phyloP scores from a whole-genome alignment of 2,113 vertebrate genomes.

The Circaetus cinerascens region DNA sequence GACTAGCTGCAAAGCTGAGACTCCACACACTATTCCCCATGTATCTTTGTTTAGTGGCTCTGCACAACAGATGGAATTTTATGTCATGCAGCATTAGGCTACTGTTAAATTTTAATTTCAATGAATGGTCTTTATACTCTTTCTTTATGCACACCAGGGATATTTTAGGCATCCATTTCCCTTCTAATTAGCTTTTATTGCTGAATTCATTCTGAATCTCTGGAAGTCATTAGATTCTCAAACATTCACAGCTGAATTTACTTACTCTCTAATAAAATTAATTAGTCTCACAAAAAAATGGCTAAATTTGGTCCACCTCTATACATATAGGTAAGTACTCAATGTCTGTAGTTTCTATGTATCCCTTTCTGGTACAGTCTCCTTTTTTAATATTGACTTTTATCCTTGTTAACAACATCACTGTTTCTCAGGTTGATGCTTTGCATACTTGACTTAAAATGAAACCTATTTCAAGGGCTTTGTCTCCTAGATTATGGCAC shows the following conservation, averaged over 20 bases:
- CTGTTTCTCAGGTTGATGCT: neutral
- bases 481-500: neutral
- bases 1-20: conserved; percentile 33
- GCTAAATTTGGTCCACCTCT: neutral
- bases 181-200: conserved; percentile 80
- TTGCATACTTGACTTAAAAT: neutral
- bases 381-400: neutral
- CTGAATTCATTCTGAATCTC: conserved; percentile 77
- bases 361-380: neutral
- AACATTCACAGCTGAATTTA: conserved; percentile 71
- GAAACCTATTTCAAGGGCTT: neutral
- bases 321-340: neutral
- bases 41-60: conserved; percentile 64
- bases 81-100: conserved; percentile 72
- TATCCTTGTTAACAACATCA: neutral
- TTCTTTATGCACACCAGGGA: conserved; percentile 71
- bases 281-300: neutral
- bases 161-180: conserved; percentile 77
- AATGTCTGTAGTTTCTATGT: neutral
- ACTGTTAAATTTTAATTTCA: conserved; percentile 83
- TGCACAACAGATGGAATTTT: conserved; percentile 77
- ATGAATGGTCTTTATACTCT: conserved; percentile 77
- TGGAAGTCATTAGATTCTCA: conserved; percentile 77
- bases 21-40: conserved; percentile 22
- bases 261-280: conserved; percentile 71